A percentile compares a stretch with the other conserved stretches of the same genome.
Conservation (phyloP, 2,797 vertebrate species). For the Halcyon leucocephala region DNA sequence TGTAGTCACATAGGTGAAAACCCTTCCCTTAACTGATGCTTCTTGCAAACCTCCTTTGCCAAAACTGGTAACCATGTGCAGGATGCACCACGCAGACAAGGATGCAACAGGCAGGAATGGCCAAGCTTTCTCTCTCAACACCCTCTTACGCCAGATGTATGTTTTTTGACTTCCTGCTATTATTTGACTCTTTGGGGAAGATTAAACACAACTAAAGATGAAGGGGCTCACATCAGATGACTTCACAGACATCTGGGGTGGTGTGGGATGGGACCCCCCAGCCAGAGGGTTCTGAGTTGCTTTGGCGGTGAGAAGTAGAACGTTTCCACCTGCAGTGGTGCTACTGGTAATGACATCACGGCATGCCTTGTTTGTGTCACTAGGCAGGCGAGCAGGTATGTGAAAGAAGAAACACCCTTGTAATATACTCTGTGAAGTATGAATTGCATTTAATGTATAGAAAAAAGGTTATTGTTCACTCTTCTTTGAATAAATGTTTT, state of each 20-base stretch:
- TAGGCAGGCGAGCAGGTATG: background rate
- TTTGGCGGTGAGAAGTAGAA: background rate
- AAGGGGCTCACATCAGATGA: background rate
- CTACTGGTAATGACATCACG: background rate
- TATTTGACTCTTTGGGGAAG: background rate
- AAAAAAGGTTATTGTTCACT: slow-evolving; percentile 13
- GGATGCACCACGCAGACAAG: background rate
- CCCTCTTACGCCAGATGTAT: background rate
- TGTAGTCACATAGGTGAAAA: slow-evolving; percentile 43
- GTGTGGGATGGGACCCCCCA: background rate
- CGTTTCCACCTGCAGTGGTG: background rate
- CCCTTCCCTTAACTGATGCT: slow-evolving; percentile 32
- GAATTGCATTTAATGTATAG: slow-evolving; percentile 42
- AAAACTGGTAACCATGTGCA: background rate
- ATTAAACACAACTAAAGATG: background rate
- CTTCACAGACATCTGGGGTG: background rate
- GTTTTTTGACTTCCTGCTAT: background rate
- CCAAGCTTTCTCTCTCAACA: background rate
- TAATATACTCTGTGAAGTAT: slow-evolving; percentile 28
- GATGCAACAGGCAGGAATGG: background rate
- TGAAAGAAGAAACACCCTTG: slow-evolving; percentile 9
- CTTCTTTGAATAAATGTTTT: slow-evolving; percentile 38
- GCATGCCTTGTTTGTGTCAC: background rate
- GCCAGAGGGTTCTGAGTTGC: background rate
- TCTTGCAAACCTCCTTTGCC: background rate